Conservation (phyloP, 2,797 vertebrate species). For the Rhyacichthys aspro region DNA sequence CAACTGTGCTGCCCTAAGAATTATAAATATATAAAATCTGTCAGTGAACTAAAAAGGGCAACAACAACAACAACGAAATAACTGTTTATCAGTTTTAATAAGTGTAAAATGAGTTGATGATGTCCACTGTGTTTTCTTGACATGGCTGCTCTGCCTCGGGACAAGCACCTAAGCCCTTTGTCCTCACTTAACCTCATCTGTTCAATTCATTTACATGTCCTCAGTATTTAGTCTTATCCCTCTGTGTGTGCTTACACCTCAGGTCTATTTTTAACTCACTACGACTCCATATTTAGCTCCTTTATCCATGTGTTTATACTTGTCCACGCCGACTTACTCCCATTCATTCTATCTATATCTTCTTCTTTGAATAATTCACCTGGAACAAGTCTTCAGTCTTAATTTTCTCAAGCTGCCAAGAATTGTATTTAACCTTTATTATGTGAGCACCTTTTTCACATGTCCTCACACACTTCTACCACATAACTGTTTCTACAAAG, state of each 20-base stretch:
- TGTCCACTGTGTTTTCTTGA: too few species aligned
- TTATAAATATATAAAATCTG: too few species aligned
- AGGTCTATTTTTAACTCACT: slow-evolving; percentile 21
- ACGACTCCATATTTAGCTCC: slow-evolving; percentile 12
- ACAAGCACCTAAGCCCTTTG: slow-evolving; percentile 8
- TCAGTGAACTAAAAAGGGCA: too few species aligned
- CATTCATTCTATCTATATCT: slow-evolving; percentile 25
- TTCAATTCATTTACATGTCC: neutral
- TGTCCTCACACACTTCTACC: neutral
- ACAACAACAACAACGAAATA: too few species aligned
- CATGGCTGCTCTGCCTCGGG: neutral
- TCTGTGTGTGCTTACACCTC: neutral
- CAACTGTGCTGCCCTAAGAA: too few species aligned
- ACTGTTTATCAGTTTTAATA: too few species aligned
- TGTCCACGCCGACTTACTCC: neutral
- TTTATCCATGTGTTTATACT: neutral
- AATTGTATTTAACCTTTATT: neutral
- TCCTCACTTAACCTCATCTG: slow-evolving; percentile 15
- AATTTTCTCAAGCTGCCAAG: neutral
- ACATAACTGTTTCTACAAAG: too few species aligned
- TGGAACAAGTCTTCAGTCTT: neutral
- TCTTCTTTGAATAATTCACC: neutral
- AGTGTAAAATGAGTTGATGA: too few species aligned
- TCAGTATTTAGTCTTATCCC: slow-evolving; percentile 4
- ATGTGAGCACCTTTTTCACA: neutral